Percentiles rank a stretch among this genome's conserved stretches.
Evolutionary conservation across 1,140 invertebrate genomes (phyloP).

Genomic region (Scaptomyza hsui): DNA sequence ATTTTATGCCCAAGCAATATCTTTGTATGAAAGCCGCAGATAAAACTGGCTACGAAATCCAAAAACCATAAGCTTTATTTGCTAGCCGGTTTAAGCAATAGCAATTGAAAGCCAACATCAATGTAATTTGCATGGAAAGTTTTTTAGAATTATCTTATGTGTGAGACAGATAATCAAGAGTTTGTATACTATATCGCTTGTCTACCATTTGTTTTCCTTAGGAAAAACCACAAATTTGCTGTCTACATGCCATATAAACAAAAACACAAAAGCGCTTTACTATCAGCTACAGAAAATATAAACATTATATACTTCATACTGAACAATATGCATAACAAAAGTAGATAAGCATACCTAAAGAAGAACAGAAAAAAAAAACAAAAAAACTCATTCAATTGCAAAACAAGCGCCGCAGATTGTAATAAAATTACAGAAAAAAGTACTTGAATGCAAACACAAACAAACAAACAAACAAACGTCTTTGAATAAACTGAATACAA

Average conservation of each 20-base stretch:
- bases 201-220: constrained; percentile 3
- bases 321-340: constrained; percentile 51
- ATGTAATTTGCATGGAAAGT: constrained; percentile 4
- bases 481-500: constrained; percentile 44
- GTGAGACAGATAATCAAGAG: constrained; percentile 1
- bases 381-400: constrained; percentile 58
- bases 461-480: constrained; percentile 60
- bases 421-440: constrained; percentile 74
- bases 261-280: constrained; percentile 32
- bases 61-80: constrained; percentile 1
- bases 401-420: constrained; percentile 67
- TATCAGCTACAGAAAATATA: constrained; percentile 25
- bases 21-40: not conserved
- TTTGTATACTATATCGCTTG: not conserved
- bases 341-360: constrained; percentile 50
- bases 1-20: constrained; percentile 5
- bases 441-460: constrained; percentile 59
- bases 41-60: not conserved
- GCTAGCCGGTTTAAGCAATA: constrained; percentile 9
- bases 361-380: constrained; percentile 36
- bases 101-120: not conserved
- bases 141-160: not conserved
- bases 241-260: constrained; percentile 25
- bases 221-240: constrained; percentile 17
- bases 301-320: constrained; percentile 26